Conservation (phyloP, 2,888 invertebrate genomes). For the Eupithecia tripunctaria region DNA sequence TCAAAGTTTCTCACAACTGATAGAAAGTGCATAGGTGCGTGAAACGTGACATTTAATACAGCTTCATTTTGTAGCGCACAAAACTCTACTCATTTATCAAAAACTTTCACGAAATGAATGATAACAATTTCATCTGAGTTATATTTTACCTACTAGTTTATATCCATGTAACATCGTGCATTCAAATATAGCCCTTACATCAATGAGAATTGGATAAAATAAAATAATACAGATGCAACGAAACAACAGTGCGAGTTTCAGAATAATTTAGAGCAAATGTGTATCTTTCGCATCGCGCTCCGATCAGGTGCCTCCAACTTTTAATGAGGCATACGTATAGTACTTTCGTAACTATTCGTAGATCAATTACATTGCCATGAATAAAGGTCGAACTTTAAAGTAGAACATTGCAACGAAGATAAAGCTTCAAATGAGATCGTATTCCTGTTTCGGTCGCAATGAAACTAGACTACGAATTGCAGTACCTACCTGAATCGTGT, state of each 20-base stretch:
- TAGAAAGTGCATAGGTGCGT: constrained; percentile 46
- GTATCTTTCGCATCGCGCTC: constrained; percentile 33
- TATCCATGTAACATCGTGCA: constrained; percentile 20
- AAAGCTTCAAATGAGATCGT: constrained; percentile 41
- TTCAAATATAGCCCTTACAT: constrained; percentile 22
- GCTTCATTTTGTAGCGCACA: constrained; percentile 60
- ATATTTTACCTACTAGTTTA: constrained; percentile 10
- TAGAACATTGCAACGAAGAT: constrained; percentile 38
- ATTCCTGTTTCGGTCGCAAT: constrained; percentile 34
- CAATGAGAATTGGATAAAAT: constrained; percentile 9
- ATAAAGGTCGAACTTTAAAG: constrained; percentile 40
- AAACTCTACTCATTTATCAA: constrained; percentile 72
- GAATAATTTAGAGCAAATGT: constrained; percentile 23
- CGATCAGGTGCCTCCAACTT: constrained; percentile 56
- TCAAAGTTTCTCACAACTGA: constrained; percentile 38
- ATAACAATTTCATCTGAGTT: constrained; percentile 67
- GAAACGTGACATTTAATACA: constrained; percentile 51
- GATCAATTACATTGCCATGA: constrained; percentile 50
- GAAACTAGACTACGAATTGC: constrained; percentile 32
- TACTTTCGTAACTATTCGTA: constrained; percentile 32
- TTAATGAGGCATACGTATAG: constrained; percentile 60
- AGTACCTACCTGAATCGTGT: constrained; percentile 25
- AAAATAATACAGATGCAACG: constrained; percentile 5
- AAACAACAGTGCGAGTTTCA: constrained; percentile 19
- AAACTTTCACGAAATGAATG: constrained; percentile 70